These are phyloP conservation scores for Ochlodes sylvanus DNA, from an alignment of 2,888 invertebrate species.

Conservation along the genomic window DNA sequence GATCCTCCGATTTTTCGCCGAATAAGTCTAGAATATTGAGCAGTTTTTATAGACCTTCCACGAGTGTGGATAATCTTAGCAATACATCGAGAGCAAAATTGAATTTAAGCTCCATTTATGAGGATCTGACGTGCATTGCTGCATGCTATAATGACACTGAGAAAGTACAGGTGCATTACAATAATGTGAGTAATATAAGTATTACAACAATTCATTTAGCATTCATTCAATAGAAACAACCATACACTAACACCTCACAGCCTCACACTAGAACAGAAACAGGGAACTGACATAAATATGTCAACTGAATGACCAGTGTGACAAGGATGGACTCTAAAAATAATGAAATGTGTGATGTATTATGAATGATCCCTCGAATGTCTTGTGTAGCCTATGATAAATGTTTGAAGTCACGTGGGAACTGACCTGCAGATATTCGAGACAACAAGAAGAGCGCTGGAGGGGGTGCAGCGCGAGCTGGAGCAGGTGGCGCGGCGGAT, in stretches of 20 bases:
- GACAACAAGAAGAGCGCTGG: conserved; percentile 49
- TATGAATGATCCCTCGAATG: no score
- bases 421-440: conserved; percentile 60
- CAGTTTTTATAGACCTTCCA: conserved; percentile 62
- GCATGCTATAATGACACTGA: conserved; percentile 43
- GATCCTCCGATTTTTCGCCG: conserved; percentile 54
- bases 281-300: no score
- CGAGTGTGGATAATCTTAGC: conserved; percentile 47
- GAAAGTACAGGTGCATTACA: conserved; percentile 49
- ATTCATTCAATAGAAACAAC: conserved; percentile 18
- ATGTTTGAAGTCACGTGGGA: no score
- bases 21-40: conserved; percentile 65
- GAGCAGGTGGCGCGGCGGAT: conserved; percentile 56
- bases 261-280: no score
- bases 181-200: conserved; percentile 58
- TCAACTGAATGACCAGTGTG: no score
- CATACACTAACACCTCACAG: no score
- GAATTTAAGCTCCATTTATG: conserved; percentile 53
- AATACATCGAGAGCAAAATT: conserved; percentile 45
- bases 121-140: conserved; percentile 60
- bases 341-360: no score
- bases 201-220: neutral
- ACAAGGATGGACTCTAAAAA: no score
- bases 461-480: conserved; percentile 54
- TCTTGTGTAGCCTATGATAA: no score